Evolutionary conservation across 2,888 invertebrate genomes (phyloP), one percentile per base, ranked within the genome.

Genomic region (Lasioglossum oenotherae): DNA sequence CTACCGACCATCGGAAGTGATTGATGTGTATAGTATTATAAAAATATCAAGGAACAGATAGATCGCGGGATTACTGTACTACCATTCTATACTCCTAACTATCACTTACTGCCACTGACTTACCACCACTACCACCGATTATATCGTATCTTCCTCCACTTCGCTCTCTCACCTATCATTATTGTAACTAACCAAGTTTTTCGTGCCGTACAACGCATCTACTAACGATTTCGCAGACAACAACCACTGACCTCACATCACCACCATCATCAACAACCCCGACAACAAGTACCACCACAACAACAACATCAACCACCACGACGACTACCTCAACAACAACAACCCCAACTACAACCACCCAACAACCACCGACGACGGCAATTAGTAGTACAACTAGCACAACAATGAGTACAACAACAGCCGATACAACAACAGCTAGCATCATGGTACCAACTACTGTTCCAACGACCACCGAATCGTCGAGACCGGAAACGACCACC

Each of bases 171-270:
- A 44, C 77, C 73, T 72, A 31, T 82, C 85, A 74, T 84, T 91
- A 87, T 71, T 90, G 92, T 94, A 93, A 95, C 94, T 94, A 95
- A 94, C 94, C 83, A 92, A 91, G 88, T 92, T 91, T 92, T 88
- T 92, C 92, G 91, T 93, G 93, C 92, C 92, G 92, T 93, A 94
- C 94, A 93, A 92, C 94, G 95, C 95, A 94, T 94, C 92, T 94
- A 95, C 95, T 95, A 95, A 95, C 95, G 92, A 94, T 95, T 95
- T 93, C 95, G 91, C 94, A 95, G 95, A 95, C 95, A 90, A 88
- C 92, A 86, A 88, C 90, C 75, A 90, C 91, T 87, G 87, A 91
- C 85, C 86, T 92, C 84, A 91, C 91, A 80, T 84, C 92, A 80
- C 88, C 92, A 78, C 89, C 90, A 90, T 78, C 89, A 87, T 78